Conservation (phyloP, 1,140 invertebrate genomes). For the Neuroterus valhalla region DNA sequence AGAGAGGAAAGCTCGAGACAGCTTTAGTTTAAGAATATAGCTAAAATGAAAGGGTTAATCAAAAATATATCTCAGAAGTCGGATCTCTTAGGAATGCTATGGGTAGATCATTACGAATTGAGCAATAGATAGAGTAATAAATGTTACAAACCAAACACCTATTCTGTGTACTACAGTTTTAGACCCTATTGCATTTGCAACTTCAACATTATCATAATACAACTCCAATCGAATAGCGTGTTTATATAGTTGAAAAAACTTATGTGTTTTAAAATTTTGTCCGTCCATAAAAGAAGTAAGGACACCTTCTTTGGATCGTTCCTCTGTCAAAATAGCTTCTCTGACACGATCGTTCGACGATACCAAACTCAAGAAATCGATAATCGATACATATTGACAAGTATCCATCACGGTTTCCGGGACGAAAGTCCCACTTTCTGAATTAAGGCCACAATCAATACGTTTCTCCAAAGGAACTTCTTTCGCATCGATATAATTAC, state of each 20-base stretch:
- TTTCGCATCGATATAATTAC: conserved; percentile 13
- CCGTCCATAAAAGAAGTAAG: background rate
- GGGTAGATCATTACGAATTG: no score
- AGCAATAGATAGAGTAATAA: no score
- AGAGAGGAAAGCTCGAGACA: no score
- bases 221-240: background rate
- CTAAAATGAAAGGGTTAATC: no score
- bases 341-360: conserved; percentile 2
- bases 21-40: no score
- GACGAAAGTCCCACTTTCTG: background rate
- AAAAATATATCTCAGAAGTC: no score
- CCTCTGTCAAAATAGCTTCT: conserved; percentile 21
- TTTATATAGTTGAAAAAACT: background rate
- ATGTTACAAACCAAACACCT: no score
- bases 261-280: background rate
- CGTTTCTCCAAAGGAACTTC: conserved; percentile 30
- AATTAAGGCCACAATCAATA: background rate
- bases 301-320: background rate
- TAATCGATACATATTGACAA: conserved; percentile 34
- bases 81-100: no score
- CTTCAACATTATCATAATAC: no score
- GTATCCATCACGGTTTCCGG: conserved; percentile 3
- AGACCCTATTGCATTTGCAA: no score
- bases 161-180: no score
- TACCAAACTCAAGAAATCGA: conserved; percentile 4